phyloP scores from a whole-genome alignment of 2,113 vertebrate genomes.

The Lamprologus tigripictilis region DNA sequence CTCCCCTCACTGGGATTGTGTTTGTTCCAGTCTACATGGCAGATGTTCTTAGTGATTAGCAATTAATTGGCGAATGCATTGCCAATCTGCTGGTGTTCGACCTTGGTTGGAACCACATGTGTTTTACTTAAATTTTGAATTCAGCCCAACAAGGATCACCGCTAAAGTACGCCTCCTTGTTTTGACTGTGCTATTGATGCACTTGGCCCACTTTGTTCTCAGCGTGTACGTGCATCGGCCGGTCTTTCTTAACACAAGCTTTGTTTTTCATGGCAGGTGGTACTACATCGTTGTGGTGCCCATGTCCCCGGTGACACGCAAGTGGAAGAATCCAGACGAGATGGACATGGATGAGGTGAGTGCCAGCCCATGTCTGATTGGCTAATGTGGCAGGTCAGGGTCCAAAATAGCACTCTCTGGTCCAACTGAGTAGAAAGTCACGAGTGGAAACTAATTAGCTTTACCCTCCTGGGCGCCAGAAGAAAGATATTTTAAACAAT shows the following conservation, averaged over 20 bases:
- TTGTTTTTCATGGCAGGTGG: slow-evolving; percentile 76
- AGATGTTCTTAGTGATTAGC: slow-evolving; percentile 65
- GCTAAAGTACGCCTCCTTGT: neutral
- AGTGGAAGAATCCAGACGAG: slow-evolving; percentile 86
- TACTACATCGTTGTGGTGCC: slow-evolving; percentile 96
- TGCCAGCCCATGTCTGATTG: slow-evolving; percentile 33
- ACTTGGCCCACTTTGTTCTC: slow-evolving; percentile 2
- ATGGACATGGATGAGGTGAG: slow-evolving; percentile 91
- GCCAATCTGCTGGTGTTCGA: slow-evolving; percentile 43
- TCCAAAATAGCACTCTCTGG: slow-evolving; percentile 6
- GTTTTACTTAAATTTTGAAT: slow-evolving; percentile 16
- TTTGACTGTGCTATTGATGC: slow-evolving; percentile 3
- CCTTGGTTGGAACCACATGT: slow-evolving; percentile 28
- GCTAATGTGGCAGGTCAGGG: slow-evolving; percentile 35
- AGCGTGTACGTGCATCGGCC: neutral
- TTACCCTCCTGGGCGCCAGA: slow-evolving; percentile 6
- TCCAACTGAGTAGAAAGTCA: slow-evolving; percentile 45
- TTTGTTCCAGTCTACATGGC: slow-evolving; percentile 54
- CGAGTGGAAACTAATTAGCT: slow-evolving; percentile 49
- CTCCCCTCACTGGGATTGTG: slow-evolving; percentile 35
- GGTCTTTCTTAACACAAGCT: slow-evolving; percentile 4
- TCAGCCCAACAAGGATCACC: neutral
- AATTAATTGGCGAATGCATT: slow-evolving; percentile 55
- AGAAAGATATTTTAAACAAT: slow-evolving; percentile 32
- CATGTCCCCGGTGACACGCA: slow-evolving; percentile 64